These are phyloP conservation scores for Porites divaricata DNA, from an alignment of 92 coral and sea anemone species.

Conservation along the genomic window DNA sequence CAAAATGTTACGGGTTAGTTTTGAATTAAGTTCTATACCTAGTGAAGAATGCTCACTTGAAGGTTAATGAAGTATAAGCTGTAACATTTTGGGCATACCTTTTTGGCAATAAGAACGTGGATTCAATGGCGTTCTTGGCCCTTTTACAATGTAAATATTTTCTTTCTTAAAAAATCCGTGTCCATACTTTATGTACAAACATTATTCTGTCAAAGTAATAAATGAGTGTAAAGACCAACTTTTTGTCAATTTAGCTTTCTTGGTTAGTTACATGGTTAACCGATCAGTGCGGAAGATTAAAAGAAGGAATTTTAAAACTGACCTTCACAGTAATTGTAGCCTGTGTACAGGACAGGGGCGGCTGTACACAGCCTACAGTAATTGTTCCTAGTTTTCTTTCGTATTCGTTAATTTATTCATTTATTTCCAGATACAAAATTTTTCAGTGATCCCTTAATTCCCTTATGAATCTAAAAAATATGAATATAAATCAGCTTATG, in stretches of 20 bases:
- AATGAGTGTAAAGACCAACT: neutral
- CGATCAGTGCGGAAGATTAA: no score
- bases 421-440: no score
- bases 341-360: no score
- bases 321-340: no score
- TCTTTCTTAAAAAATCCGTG: neutral
- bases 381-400: no score
- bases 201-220: constrained; percentile 8
- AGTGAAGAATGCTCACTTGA: neutral
- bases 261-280: no score
- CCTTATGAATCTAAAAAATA: no score
- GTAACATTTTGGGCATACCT: neutral
- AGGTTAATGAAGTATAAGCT: neutral
- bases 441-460: no score
- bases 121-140: neutral
- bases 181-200: constrained; percentile 10
- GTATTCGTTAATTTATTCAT: no score
- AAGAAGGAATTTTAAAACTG: no score
- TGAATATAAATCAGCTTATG: no score
- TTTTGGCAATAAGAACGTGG: neutral
- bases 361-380: no score
- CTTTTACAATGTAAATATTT: constrained; percentile 42
- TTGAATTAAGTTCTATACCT: neutral
- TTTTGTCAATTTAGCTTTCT: neutral
- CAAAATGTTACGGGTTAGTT: neutral